Percentiles rank a stretch among this genome's conserved stretches.
These are phyloP conservation scores for Agonum fuliginosum DNA, from an alignment of 2,888 invertebrate species.

Conservation along the genomic window DNA sequence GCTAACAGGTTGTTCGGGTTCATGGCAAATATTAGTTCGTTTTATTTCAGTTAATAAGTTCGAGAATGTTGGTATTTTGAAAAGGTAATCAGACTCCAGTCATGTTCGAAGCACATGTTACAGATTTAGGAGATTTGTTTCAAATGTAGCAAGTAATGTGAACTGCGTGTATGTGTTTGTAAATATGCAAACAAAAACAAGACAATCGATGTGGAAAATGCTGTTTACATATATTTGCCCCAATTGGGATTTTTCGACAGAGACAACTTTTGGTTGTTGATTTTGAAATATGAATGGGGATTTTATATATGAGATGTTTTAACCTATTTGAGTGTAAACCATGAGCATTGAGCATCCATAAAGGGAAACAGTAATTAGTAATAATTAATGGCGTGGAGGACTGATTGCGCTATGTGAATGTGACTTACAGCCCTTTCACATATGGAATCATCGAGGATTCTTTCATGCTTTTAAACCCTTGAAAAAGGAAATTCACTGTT, in stretches of 20 bases:
- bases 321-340: too few relatives aligned
- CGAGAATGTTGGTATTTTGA: not conserved
- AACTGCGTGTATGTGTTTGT: not conserved
- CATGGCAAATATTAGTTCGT: not conserved
- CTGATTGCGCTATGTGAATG: too few relatives aligned
- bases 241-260: constrained; percentile 19
- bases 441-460: too few relatives aligned
- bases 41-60: not conserved
- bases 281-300: too few relatives aligned
- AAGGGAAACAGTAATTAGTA: too few relatives aligned
- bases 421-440: too few relatives aligned
- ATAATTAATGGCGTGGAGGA: too few relatives aligned
- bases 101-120: constrained; percentile 15
- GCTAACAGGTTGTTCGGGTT: not conserved
- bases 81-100: constrained; percentile 6
- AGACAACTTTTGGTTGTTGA: too few relatives aligned
- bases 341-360: too few relatives aligned
- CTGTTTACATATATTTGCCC: constrained; percentile 32
- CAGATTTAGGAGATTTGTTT: constrained; percentile 15
- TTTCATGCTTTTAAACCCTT: too few relatives aligned
- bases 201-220: constrained; percentile 36
- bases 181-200: constrained; percentile 11
- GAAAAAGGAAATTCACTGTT: too few relatives aligned
- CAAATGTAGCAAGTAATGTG: not conserved
- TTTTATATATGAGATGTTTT: too few relatives aligned